Evolutionary conservation across 2,888 invertebrate species (phyloP).

Genomic region (Meandrusa payeni): DNA sequence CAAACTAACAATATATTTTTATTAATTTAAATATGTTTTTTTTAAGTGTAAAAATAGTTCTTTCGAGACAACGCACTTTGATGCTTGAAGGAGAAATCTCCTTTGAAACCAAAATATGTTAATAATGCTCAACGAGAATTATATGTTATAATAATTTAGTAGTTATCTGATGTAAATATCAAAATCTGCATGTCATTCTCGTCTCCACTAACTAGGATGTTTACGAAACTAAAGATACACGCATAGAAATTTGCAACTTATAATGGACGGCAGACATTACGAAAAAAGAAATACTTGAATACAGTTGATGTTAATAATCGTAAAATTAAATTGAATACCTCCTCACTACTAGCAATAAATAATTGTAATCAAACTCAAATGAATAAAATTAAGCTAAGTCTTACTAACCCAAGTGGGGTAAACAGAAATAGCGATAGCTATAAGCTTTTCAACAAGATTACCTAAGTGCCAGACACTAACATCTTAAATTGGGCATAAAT

Average conservation of each 20-base stretch:
- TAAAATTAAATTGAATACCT: neutral
- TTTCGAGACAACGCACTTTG: slow-evolving; percentile 57
- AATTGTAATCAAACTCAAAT: neutral
- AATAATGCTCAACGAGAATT: slow-evolving; percentile 62
- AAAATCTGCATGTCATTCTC: slow-evolving; percentile 37
- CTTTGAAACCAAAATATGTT: slow-evolving; percentile 45
- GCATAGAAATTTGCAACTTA: slow-evolving; percentile 62
- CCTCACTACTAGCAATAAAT: slow-evolving; percentile 1
- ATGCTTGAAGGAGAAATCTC: slow-evolving; percentile 37
- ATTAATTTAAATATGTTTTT: slow-evolving; percentile 60
- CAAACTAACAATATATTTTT: slow-evolving; percentile 74
- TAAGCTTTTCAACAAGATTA: too few species aligned
- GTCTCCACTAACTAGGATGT: slow-evolving; percentile 42
- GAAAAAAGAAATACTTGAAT: slow-evolving; percentile 40
- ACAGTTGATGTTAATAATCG: slow-evolving; percentile 31
- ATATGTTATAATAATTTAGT: slow-evolving; percentile 33
- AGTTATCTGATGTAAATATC: slow-evolving; percentile 45
- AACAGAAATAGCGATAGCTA: too few species aligned
- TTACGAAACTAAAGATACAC: slow-evolving; percentile 44
- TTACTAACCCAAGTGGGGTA: too few species aligned
- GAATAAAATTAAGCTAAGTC: too few species aligned
- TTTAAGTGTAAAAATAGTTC: slow-evolving; percentile 76
- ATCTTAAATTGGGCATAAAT: too few species aligned
- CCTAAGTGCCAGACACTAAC: too few species aligned
- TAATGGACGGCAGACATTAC: slow-evolving; percentile 71